Evolutionary conservation across 2,888 invertebrate species (phyloP), one percentile per base, ranked within the genome.

Genomic region (Drosophila fungiperda): DNA sequence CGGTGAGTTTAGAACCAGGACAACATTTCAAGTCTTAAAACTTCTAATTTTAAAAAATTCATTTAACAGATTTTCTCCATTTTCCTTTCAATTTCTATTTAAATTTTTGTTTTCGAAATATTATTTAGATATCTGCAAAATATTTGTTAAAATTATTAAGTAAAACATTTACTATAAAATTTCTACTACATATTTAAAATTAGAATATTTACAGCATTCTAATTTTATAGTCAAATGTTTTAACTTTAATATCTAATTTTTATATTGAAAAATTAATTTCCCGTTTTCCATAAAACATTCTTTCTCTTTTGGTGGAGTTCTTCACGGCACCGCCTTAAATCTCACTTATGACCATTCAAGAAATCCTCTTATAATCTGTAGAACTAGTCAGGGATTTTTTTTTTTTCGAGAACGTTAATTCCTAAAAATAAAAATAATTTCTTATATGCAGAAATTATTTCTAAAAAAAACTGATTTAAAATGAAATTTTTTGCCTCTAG

Each of bases 1-100:
- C 95, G 95, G 89, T 93, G 76, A 82, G 89, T 58, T 23, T 0
- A 38, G 15, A n/a, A 40, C n/a, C 11, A n/a, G n/a, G n/a, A 40
- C n/a, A 9, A 40, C 9, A n/a, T 40, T 40, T 4, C n/a, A 9
- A 4, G 8, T 1, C 17, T n/a, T 9, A n/a, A 3, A n/a, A 40
- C n/a, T 40, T 4, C n/a, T 5, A 40, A n/a, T 5, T n/a, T 17
- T 9, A 4, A n/a, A n/a, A 40, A 40, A 9, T n/a, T 3, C n/a
- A 9, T 9, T 40, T n/a, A 9, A n/a, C 40, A 9, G n/a, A 9
- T n/a, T 40, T n/a, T 1, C n/a, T 17, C 9, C 9, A 1, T 40
- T 32, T 32, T 40, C 40, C 40, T n/a, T 9, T 17, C 1, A 3
- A 32, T 32, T 32, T 32, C 32, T 26, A 5, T 26, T 26, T 0